These are phyloP conservation scores for Pseudopipra pipra DNA, from an alignment of 2,113 vertebrate species.

Conservation along the genomic window DNA sequence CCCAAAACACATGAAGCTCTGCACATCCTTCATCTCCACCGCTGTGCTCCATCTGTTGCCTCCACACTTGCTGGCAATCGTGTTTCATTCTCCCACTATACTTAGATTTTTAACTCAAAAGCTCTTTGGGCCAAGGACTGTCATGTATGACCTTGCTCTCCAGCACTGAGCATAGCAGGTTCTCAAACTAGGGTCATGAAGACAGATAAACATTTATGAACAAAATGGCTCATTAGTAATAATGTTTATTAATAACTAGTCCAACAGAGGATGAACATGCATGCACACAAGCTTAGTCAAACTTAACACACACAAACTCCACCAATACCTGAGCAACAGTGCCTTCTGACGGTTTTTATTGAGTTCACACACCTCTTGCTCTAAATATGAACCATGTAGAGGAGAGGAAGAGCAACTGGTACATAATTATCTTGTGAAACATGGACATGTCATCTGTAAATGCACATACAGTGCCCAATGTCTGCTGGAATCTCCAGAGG, in stretches of 20 bases:
- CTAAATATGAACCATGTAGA: not conserved
- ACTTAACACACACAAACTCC: not conserved
- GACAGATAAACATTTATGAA: not conserved
- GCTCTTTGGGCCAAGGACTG: not conserved
- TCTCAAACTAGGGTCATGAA: not conserved
- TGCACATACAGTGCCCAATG: fast-evolving
- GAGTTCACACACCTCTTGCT: not conserved
- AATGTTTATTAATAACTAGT: not conserved
- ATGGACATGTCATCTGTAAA: not conserved
- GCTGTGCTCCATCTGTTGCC: slow-evolving; percentile 3
- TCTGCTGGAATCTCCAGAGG: not conserved
- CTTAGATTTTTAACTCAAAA: not conserved
- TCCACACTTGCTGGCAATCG: not conserved
- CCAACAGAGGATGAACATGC: not conserved
- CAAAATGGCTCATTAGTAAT: not conserved
- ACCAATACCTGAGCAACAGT: not conserved
- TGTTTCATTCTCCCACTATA: not conserved
- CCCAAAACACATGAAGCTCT: not conserved
- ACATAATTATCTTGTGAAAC: not conserved
- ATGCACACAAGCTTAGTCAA: not conserved
- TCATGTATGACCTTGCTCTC: fast-evolving
- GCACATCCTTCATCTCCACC: not conserved
- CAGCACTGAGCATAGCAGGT: not conserved
- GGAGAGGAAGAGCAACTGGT: not conserved
- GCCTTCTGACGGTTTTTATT: not conserved